Evolutionary conservation across 2,797 vertebrate species (phyloP), one percentile per base, ranked within the genome.

Genomic region (Manis javanica): DNA sequence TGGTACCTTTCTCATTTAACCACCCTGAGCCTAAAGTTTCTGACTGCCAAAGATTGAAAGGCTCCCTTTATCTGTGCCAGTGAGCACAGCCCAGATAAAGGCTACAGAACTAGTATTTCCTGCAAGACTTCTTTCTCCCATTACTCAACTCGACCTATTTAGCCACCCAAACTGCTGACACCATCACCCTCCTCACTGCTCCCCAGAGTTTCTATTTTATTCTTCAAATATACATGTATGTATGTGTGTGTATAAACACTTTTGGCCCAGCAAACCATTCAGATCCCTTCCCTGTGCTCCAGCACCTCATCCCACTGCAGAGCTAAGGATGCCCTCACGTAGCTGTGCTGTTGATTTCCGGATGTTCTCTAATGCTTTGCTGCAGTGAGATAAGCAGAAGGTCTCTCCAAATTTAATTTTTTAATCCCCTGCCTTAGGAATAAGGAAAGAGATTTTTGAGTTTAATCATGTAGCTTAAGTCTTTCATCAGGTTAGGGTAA

Each of bases 41-140:
- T 64, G 51, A 31, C 21, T 3, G 51, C 31, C 34, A 21, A 61
- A 42, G 51, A 39, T 13, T 92, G 49, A 68, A 93, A 63, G 78
- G 39, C 55, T 81, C 49, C 37, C n/a, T 88, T 81, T 87, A 93
- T 96, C 96, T 93, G 77, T 88, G 77, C 46, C 39, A 15, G 72
- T 86, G 90, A 95, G 87, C 93, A 53, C 39, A 87, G 83, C 85
- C 64, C 49, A 84, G 75, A 46, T 39, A 72, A 10, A 81, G 57
- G 66, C 57, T 53, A 75, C 87, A 93, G 82, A 91, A 95, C 89
- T 26, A n/a, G 94, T 88, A 89, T 94, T 92, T 97, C 97, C 88
- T 74, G 95, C 34, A 51, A 21, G 75, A 59, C 78, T 64, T 81
- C 84, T 72, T 71, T 87, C 93, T 97, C 81, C 64, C 69, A 69